phyloP scores from a whole-genome alignment of 2,113 vertebrate species.

The Ptychochromis oligacanthus region DNA sequence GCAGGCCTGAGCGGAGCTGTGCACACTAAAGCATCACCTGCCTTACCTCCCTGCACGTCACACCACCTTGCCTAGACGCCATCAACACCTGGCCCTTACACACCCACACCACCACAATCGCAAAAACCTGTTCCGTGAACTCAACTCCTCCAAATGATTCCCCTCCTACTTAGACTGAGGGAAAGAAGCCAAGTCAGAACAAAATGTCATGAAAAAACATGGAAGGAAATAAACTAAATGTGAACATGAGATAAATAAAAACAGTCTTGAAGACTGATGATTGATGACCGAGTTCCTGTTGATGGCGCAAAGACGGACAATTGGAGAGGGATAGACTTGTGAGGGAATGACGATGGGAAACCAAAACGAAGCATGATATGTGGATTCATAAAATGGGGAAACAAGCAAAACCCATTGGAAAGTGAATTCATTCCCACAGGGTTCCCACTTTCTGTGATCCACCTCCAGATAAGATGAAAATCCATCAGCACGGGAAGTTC shows the following conservation, averaged over 20 bases:
- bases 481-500: constrained; percentile 58
- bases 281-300: constrained; percentile 57
- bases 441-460: constrained; percentile 67
- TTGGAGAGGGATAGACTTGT: constrained; percentile 29
- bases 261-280: constrained; percentile 58
- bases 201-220: constrained; percentile 76
- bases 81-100: constrained; percentile 76
- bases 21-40: constrained; percentile 80
- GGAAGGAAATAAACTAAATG: constrained; percentile 68
- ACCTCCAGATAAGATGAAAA: constrained; percentile 60
- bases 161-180: constrained; percentile 75
- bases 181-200: constrained; percentile 81
- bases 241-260: constrained; percentile 66
- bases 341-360: constrained; percentile 64
- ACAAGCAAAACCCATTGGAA: constrained; percentile 55
- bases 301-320: constrained; percentile 62
- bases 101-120: constrained; percentile 74
- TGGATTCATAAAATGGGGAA: constrained; percentile 66
- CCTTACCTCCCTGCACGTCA: constrained; percentile 77
- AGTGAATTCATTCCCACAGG: constrained; percentile 54
- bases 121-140: constrained; percentile 70
- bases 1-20: constrained; percentile 78
- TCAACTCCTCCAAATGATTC: constrained; percentile 71
- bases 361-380: constrained; percentile 59
- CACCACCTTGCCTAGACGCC: constrained; percentile 74